Evolutionary conservation across 2,113 vertebrate genomes (phyloP), one percentile per base, ranked within the genome.

Genomic region (Psophia crepitans): DNA sequence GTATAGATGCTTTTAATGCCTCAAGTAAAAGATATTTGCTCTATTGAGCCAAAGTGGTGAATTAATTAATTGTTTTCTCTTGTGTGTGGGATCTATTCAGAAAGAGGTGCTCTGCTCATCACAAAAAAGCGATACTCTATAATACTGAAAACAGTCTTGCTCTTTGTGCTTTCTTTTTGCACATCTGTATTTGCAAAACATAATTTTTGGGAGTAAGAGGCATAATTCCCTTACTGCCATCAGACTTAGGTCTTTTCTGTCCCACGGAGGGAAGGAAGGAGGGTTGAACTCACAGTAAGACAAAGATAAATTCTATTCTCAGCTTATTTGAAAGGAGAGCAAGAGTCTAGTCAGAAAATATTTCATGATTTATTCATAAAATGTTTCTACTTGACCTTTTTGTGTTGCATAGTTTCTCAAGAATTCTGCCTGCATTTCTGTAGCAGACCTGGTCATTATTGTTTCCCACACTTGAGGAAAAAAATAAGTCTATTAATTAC

Each of bases 401-500:
- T 37, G 14, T 89, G 35, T 70, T 89, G 30, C 43, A 23, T 66
- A 51, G n/a, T 78, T 94, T 61, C 66, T 93, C 61, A 89, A 83
- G 71, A 85, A 85, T 89, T 94, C 49, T 96, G 28, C 57, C 44
- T 84, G 90, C 3, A 0, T 51, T 83, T 94, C 68, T 86, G 30
- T 84, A 56, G 19, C 26, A 91, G 83, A 63, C 15, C 41, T 75
- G 66, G 7, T 85, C 57, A 49, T 85, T 88, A 65, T 35, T 74
- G 22, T 89, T 93, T 91, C 66, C 57, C 37, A 4, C 39, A 69
- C 78, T 92, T 71, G 53, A 48, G 7, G 53, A 73, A 84, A 92
- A 41, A 95, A 87, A 14, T 23, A 81, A 84, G 39, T 94, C 11
- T 65, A 35, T 94, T 95, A 93, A 94, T 96, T 93, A 66, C 39